Conservation (phyloP, 1,140 invertebrate genomes). For the Planococcus citri region DNA sequence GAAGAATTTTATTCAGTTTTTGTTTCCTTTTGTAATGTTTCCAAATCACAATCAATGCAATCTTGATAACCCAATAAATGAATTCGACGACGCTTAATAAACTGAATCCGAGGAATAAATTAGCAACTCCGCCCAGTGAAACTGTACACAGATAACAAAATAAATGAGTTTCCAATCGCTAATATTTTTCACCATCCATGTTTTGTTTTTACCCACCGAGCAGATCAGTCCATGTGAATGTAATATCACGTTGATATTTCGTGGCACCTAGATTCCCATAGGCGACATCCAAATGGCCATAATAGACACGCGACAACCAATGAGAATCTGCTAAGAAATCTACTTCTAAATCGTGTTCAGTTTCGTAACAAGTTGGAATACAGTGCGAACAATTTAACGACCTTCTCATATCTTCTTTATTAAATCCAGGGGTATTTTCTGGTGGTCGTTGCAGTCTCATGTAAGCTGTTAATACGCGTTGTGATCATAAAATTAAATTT, state of each 20-base stretch:
- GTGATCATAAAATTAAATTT: neutral
- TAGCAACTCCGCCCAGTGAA: constrained; percentile 30
- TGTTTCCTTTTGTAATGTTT: neutral
- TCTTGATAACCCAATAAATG: constrained; percentile 29
- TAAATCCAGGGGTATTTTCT: constrained; percentile 25
- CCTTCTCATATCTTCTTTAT: constrained; percentile 15
- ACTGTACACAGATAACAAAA: constrained; percentile 26
- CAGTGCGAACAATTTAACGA: constrained; percentile 28
- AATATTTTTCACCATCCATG: neutral
- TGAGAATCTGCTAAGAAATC: constrained; percentile 22
- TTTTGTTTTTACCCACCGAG: constrained; percentile 23
- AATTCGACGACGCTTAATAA: constrained; percentile 30
- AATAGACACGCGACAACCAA: neutral
- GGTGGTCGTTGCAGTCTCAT: constrained; percentile 25
- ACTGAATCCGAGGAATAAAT: constrained; percentile 31
- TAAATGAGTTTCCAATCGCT: neutral
- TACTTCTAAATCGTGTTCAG: constrained; percentile 25
- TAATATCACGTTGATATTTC: constrained; percentile 28
- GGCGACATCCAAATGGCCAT: constrained; percentile 27
- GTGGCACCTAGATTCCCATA: constrained; percentile 26
- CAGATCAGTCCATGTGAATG: constrained; percentile 27
- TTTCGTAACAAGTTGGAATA: constrained; percentile 27
- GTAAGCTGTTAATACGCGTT: constrained; percentile 20
- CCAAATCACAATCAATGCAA: neutral
- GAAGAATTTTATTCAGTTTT: constrained; percentile 1